Conservation (phyloP, 2,113 vertebrate species). For the Chaetops frenatus region DNA sequence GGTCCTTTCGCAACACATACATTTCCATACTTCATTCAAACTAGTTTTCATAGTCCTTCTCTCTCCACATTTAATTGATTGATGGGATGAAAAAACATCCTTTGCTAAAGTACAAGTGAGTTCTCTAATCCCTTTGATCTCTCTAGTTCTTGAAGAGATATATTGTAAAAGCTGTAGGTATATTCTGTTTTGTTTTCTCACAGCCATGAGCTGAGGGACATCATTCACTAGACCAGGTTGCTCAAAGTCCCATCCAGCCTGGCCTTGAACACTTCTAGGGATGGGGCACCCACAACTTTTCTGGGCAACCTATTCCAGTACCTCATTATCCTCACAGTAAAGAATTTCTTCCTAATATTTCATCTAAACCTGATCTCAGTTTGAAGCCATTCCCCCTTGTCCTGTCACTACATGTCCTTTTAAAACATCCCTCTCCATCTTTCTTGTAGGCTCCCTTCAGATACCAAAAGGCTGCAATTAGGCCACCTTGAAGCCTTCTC, state of each 20-base stretch:
- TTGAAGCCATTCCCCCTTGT: not conserved
- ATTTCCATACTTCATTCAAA: not conserved
- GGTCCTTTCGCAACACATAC: not conserved
- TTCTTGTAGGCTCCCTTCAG: not conserved
- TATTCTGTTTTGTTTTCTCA: not conserved
- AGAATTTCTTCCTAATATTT: not conserved
- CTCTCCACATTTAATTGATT: not conserved
- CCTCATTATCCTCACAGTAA: not conserved
- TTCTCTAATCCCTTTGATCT: not conserved
- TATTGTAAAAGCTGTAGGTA: not conserved
- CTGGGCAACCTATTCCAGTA: not conserved
- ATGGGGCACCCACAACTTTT: not conserved
- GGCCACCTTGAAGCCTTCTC: not conserved
- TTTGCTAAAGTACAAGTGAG: not conserved
- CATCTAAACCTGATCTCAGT: not conserved
- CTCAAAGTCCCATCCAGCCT: not conserved
- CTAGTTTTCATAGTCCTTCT: not conserved
- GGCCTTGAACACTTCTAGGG: not conserved
- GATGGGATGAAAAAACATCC: not conserved
- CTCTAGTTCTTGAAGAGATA: not conserved
- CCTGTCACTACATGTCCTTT: not conserved
- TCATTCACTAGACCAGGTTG: not conserved
- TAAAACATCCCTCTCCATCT: not conserved
- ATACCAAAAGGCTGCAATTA: not conserved
- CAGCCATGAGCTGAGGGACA: no score